Evolutionary conservation across 53 echinoderm and acorn worm species (phyloP), one percentile per base, ranked within the genome.

Genomic region (Luidia sarsii): DNA sequence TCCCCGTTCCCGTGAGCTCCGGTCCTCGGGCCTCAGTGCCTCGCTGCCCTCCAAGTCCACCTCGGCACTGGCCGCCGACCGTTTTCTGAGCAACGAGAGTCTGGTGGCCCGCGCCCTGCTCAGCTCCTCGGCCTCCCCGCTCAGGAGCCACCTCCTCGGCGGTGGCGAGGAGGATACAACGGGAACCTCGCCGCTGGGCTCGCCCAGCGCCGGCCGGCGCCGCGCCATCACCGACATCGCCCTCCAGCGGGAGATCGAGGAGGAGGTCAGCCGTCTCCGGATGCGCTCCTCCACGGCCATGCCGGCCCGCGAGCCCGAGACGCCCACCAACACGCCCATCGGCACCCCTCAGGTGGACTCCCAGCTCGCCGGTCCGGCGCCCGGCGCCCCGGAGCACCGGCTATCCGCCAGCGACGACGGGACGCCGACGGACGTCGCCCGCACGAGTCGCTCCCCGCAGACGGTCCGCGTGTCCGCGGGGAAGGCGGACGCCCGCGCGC

Each of bases 161-260:
- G 8, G 54, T 48, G 45, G 60, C 5, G 43, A 55, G 2, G 32
- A 18, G 20, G n/a, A n/a, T n/a, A n/a, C n/a, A n/a, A n/a, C n/a
- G n/a, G n/a, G n/a, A n/a, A n/a, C 46, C 7, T 84, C 73, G 10
- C 79, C 82, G 4, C 39, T 49, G 1, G 79, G 56, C 9, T 90
- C 90, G 1, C 86, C 90, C 7, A n/a, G n/a, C n/a, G 92, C 88
- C 20, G 52, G 71, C 22, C 66, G 89, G 27, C 88, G 86, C 20
- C 82, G 92, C 37, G 86, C 89, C 39, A 69, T 82, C 80, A 89
- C 89, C 79, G 92, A 92, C 51, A 92, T 92, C 57, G 79, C 68
- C 27, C 86, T 95, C 3, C 85, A 95, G 71, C 79, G 82, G 52
- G 89, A 85, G 48, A 95, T 95, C 13, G 88, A 75, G 23, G 88